phyloP scores from a whole-genome alignment of 2,113 vertebrate genomes.

The Dipodomys ordii region DNA sequence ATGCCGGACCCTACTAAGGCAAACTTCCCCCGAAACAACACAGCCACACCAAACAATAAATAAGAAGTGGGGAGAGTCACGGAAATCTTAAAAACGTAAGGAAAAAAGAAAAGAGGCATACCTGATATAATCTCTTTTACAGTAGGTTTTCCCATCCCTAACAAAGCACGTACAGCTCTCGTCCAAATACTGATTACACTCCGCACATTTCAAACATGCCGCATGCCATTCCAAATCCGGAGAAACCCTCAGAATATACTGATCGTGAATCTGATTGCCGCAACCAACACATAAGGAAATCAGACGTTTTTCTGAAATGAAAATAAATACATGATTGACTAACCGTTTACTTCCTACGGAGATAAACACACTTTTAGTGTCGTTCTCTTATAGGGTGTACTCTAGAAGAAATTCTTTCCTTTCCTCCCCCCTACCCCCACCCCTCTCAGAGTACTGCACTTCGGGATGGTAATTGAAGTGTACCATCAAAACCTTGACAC shows the following conservation, averaged over 20 bases:
- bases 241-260: conserved; percentile 99
- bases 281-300: conserved; percentile 99
- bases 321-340: conserved; percentile 91
- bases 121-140: conserved; percentile 99
- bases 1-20: neutral
- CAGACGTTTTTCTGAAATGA: conserved; percentile 96
- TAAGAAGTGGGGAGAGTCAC: neutral
- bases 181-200: conserved; percentile 99
- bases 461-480: conserved; percentile 83
- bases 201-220: conserved; percentile 98
- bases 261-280: conserved; percentile 99
- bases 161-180: conserved; percentile 99
- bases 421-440: too few species aligned
- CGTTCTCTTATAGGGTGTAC: conserved; percentile 81
- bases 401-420: conserved; percentile 27
- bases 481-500: conserved; percentile 82
- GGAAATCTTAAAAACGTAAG: conserved; percentile 55
- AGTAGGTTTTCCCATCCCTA: conserved; percentile 99
- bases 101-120: conserved; percentile 85
- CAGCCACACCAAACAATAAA: conserved; percentile 37
- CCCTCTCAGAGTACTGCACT: conserved; percentile 68
- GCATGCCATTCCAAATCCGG: conserved; percentile 99
- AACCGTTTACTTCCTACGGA: conserved; percentile 88
- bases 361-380: conserved; percentile 88
- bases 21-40: conserved; percentile 8